Percentiles rank a stretch among this genome's conserved stretches.
phyloP scores from a whole-genome alignment of 2,888 invertebrate species.

The Stomorhina lunata region DNA sequence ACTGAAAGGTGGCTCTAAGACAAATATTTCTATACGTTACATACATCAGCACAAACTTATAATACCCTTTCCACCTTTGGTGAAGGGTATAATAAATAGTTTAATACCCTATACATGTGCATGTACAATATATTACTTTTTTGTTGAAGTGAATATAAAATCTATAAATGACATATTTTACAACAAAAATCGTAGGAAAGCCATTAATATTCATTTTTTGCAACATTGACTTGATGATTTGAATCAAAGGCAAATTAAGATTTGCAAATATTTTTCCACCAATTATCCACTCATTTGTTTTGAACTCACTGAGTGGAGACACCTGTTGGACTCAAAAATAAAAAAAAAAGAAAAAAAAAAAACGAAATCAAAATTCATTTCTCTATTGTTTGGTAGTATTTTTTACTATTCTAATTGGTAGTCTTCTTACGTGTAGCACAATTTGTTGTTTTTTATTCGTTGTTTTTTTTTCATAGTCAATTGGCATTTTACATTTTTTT shows the following conservation, averaged over 20 bases:
- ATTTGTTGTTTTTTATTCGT: conserved; percentile 4
- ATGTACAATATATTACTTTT: no score
- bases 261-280: background rate
- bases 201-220: background rate
- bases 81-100: no score
- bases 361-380: background rate
- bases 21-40: no score
- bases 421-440: background rate
- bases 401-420: conserved; percentile 14
- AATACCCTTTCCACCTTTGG: no score
- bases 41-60: no score
- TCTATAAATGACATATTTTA: no score
- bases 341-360: background rate
- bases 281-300: conserved; percentile 26
- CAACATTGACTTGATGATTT: background rate
- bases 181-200: no score
- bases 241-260: background rate
- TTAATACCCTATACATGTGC: no score
- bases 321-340: background rate
- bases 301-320: background rate
- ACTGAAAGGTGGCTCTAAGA: no score
- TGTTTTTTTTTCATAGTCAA: conserved; percentile 15
- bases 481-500: background rate
- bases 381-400: background rate
- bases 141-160: no score